These are phyloP conservation scores for Luffia ferchaultella DNA, from an alignment of 2,888 invertebrate genomes.

Conservation along the genomic window DNA sequence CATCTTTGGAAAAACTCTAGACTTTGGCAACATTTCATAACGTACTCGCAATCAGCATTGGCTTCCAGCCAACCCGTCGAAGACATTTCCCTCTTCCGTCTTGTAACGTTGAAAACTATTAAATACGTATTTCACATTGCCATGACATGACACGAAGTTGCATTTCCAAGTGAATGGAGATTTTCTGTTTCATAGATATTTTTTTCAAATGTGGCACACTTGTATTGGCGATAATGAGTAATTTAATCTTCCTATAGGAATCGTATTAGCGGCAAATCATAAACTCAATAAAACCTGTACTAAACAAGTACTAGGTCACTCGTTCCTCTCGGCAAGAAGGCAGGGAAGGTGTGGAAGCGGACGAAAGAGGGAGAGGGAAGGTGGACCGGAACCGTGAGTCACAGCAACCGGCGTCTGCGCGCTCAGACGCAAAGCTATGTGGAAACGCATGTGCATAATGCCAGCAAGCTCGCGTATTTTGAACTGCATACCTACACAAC, in stretches of 20 bases:
- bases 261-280: too few species aligned
- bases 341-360: background rate
- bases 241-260: too few species aligned
- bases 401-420: conserved; percentile 5
- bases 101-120: background rate
- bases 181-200: too few species aligned
- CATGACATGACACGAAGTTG: too few species aligned
- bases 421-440: conserved; percentile 7
- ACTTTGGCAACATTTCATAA: background rate
- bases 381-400: conserved; percentile 6
- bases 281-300: too few species aligned
- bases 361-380: background rate
- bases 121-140: too few species aligned
- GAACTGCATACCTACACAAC: background rate
- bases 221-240: too few species aligned
- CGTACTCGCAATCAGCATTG: background rate
- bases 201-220: too few species aligned
- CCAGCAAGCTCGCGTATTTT: background rate
- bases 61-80: background rate
- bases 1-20: too few species aligned
- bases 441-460: conserved; percentile 1
- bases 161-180: too few species aligned
- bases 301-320: too few species aligned
- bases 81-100: background rate
- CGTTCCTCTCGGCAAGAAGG: too few species aligned